Percentiles rank a stretch among this genome's conserved stretches.
Conservation (phyloP, 2,113 vertebrate species). For the Tapirus terrestris region DNA sequence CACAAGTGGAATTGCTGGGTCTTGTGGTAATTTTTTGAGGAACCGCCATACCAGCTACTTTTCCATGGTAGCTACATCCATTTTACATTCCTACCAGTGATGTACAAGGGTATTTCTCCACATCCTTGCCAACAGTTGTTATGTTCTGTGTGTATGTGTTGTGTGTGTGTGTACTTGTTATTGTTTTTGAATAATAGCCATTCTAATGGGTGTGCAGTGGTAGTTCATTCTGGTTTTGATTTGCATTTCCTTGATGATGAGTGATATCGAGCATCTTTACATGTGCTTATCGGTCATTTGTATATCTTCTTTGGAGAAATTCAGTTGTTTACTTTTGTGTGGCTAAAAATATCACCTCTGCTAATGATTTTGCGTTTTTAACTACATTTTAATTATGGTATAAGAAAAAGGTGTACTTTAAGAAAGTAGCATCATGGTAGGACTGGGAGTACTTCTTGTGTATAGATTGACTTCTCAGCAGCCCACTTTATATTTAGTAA, state of each 20-base stretch:
- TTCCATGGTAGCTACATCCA: not conserved
- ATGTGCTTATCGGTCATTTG: not conserved
- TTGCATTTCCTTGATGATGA: not conserved
- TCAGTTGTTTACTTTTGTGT: not conserved
- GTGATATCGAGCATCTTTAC: not conserved
- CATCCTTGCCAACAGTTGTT: not conserved
- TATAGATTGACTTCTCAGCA: not conserved
- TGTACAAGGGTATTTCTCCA: not conserved
- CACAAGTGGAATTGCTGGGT: constrained; percentile 10
- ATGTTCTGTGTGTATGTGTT: not conserved
- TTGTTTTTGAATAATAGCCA: not conserved
- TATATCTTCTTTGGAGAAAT: not conserved
- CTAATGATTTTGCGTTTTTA: constrained; percentile 32
- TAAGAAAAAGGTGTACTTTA: constrained; percentile 28
- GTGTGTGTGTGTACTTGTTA: not conserved
- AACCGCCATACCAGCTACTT: not conserved
- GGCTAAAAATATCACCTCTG: constrained; percentile 8
- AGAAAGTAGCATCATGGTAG: not conserved
- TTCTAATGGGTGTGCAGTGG: not conserved
- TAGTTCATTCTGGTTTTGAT: not conserved
- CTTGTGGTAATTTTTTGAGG: not conserved
- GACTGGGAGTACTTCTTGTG: not conserved
- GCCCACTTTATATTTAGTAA: not conserved
- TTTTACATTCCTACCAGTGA: not conserved
- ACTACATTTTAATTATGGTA: constrained; percentile 22